These are phyloP conservation scores for Apaloderma vittatum DNA, from an alignment of 2,113 vertebrate species.

Conservation along the genomic window DNA sequence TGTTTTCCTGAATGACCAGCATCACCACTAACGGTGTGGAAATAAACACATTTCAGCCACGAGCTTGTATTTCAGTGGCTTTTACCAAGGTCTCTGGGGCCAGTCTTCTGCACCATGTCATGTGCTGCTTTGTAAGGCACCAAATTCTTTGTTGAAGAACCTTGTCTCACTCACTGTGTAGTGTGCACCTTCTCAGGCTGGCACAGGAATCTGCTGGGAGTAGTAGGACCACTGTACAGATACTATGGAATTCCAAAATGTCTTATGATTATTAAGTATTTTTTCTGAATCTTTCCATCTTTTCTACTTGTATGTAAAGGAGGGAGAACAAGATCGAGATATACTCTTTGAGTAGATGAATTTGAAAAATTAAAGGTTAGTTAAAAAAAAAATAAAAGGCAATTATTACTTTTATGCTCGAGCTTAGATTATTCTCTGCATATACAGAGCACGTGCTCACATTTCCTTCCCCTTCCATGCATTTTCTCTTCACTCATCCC, in stretches of 20 bases:
- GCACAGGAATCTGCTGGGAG: not conserved
- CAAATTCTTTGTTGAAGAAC: not conserved
- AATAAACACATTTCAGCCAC: accelerated
- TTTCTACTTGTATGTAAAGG: not conserved
- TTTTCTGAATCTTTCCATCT: not conserved
- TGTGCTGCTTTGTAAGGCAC: not conserved
- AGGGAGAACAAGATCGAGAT: not conserved
- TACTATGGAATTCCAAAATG: not conserved
- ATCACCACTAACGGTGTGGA: not conserved
- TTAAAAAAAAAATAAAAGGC: not conserved
- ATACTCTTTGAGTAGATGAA: not conserved
- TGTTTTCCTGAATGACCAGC: not conserved
- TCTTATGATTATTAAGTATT: not conserved
- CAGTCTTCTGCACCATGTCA: accelerated
- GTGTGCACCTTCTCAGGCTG: not conserved
- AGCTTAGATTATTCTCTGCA: not conserved
- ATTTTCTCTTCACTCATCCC: not conserved
- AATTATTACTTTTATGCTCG: not conserved
- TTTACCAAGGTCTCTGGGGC: not conserved
- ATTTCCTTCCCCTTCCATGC: not conserved
- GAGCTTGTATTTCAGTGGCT: not conserved
- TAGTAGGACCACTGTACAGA: not conserved
- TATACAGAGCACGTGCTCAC: not conserved
- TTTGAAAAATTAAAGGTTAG: not conserved
- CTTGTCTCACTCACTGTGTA: not conserved